Evolutionary conservation across 2,888 invertebrate genomes (phyloP), one percentile per base, ranked within the genome.

Genomic region (Drosophila buzzatii): DNA sequence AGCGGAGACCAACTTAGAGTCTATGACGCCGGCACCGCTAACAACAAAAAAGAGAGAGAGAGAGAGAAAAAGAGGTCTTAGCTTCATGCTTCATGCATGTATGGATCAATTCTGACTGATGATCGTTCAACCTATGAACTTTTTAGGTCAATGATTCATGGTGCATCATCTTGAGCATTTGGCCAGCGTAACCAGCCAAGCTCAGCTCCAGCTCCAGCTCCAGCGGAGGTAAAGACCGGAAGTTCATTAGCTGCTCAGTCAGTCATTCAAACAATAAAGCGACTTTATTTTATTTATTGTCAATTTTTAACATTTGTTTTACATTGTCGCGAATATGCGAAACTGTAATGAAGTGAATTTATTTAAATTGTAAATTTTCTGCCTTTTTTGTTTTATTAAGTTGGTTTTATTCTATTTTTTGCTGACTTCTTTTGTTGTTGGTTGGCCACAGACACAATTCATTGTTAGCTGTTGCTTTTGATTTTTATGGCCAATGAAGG

Each of bases 401-500:
- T 51, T 51, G 51, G 20, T 72, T 49, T 18, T 39, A 33, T 49
- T 51, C 61, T 55, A 23, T 35, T 53, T 53, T 58, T 57, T 56
- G 63, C 23, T 51, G 45, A 14, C 35, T 45, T 49, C 31, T 18
- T 59, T 47, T 66, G 68, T 65, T 70, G 67, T 47, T 66, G 68
- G 56, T 53, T 68, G 68, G 61, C 76, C 73, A 84, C 79, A 85
- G 76, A 82, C 52, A 81, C 82, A 79, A 76, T 75, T 82, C 81
- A 82, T 86, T 86, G 85, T 86, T 85, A 64, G 82, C 74, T 58
- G 65, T 60, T 73, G 72, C 66, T 76, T 78, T 80, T 80, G 79
- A 75, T 81, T 82, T 83, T 88, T 89, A 89, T 89, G 72, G 82
- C 89, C 85, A 81, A 79, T 82, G 87, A 88, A 88, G 87, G 87